Percentiles rank a stretch among this genome's conserved stretches.
Conservation (phyloP, 2,797 vertebrate species). For the Centropyge bicolor region DNA sequence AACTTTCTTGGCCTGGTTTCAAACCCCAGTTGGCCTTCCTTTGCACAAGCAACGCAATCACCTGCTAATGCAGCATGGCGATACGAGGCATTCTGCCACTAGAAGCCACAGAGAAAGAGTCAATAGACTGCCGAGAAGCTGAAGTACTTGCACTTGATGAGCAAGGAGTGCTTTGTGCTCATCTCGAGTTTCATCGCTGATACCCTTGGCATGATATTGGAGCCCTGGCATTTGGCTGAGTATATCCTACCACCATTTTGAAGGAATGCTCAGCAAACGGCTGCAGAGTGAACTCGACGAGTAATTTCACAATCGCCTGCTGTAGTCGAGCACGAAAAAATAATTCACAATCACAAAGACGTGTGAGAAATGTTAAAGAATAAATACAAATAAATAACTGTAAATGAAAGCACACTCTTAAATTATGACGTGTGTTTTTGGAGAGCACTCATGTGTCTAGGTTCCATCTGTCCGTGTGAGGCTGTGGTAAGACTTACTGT, state of each 20-base stretch:
- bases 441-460: not conserved
- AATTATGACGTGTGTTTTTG: not conserved
- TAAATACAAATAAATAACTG: not conserved
- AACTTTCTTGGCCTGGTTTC: constrained; percentile 34
- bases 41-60: constrained; percentile 38
- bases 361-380: not conserved
- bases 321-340: not conserved
- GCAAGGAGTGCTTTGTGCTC: constrained; percentile 15
- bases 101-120: constrained; percentile 17
- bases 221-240: constrained; percentile 1
- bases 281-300: not conserved
- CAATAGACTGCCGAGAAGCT: constrained; percentile 14
- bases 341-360: not conserved
- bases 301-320: not conserved
- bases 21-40: constrained; percentile 14
- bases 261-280: not conserved
- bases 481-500: not conserved
- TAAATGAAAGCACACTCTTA: constrained; percentile 6
- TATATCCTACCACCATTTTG: constrained; percentile 6
- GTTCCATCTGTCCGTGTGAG: not conserved
- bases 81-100: constrained; percentile 16
- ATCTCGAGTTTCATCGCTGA: constrained; percentile 24
- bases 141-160: constrained; percentile 33
- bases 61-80: constrained; percentile 22
- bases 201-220: constrained; percentile 17